Evolutionary conservation across 2,888 invertebrate species (phyloP).

Genomic region (Sminthurides aquaticus): DNA sequence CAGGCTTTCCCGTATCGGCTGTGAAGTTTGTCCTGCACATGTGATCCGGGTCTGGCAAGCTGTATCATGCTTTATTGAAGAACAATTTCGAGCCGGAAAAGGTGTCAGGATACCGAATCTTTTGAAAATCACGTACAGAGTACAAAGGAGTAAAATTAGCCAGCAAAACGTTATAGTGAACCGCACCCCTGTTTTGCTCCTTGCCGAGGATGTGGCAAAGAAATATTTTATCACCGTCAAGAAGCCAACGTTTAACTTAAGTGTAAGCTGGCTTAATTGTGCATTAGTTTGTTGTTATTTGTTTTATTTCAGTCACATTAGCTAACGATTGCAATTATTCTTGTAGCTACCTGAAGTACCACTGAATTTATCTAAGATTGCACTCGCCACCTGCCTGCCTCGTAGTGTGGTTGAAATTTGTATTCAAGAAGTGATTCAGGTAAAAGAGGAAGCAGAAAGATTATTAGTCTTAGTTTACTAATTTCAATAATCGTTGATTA

Average conservation of each 20-base stretch:
- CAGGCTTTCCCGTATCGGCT: slow-evolving; percentile 26
- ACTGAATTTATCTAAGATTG: slow-evolving; percentile 31
- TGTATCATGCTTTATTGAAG: slow-evolving; percentile 29
- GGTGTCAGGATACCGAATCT: slow-evolving; percentile 33
- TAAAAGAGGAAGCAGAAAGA: slow-evolving; percentile 15
- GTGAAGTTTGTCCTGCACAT: slow-evolving; percentile 36
- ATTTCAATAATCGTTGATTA: too few relatives aligned
- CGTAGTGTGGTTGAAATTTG: slow-evolving; percentile 34
- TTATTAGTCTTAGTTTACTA: too few relatives aligned
- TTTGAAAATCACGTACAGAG: slow-evolving; percentile 32
- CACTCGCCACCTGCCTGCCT: slow-evolving; percentile 24
- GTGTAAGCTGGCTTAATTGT: slow-evolving; percentile 21
- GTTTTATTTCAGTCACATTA: too few relatives aligned
- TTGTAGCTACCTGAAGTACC: slow-evolving; percentile 33
- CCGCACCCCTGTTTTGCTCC: slow-evolving; percentile 33
- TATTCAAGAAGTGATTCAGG: slow-evolving; percentile 37
- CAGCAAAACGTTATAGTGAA: slow-evolving; percentile 31
- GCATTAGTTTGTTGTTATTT: not conserved
- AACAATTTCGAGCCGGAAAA: slow-evolving; percentile 31
- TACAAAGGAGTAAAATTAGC: slow-evolving; percentile 27
- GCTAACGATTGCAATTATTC: not conserved
- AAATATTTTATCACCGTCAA: slow-evolving; percentile 32
- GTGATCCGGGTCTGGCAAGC: slow-evolving; percentile 36
- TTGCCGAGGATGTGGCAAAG: slow-evolving; percentile 28
- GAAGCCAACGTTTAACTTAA: slow-evolving; percentile 35